Evolutionary conservation across 2,888 invertebrate species (phyloP).

Genomic region (Lasioglossum vierecki): DNA sequence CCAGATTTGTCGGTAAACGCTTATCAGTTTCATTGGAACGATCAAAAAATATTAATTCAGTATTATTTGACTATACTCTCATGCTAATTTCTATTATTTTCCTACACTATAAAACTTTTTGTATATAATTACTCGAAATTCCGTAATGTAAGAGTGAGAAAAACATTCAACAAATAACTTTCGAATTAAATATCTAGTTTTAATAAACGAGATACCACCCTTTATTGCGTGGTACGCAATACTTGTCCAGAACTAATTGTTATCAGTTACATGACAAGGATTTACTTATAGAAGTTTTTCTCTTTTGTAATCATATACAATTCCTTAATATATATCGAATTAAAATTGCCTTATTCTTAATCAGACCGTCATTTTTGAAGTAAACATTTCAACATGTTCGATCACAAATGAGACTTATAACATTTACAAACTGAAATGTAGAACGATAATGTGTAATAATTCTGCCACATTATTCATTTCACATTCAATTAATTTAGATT

Average conservation of each 20-base stretch:
- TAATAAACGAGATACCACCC: slow-evolving; percentile 11
- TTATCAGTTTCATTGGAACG: slow-evolving; percentile 48
- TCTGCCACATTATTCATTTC: not conserved
- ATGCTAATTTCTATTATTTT: slow-evolving; percentile 31
- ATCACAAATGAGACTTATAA: slow-evolving; percentile 48
- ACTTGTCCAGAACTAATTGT: slow-evolving; percentile 8
- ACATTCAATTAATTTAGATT: slow-evolving; percentile 25
- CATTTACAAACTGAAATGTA: slow-evolving; percentile 19
- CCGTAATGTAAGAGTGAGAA: slow-evolving; percentile 40
- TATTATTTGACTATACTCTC: slow-evolving; percentile 63
- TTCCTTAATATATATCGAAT: not conserved
- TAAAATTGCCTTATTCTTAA: slow-evolving; percentile 41
- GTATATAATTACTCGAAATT: slow-evolving; percentile 62
- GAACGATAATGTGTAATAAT: not conserved
- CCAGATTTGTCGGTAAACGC: slow-evolving; percentile 33
- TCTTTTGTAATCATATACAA: slow-evolving; percentile 29
- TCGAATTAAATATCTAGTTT: slow-evolving; percentile 43
- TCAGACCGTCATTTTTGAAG: slow-evolving; percentile 20
- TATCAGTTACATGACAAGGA: not conserved
- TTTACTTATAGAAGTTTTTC: slow-evolving; percentile 37
- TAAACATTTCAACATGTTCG: slow-evolving; percentile 11
- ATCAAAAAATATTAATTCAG: slow-evolving; percentile 52
- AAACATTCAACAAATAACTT: slow-evolving; percentile 59
- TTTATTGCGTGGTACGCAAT: not conserved
- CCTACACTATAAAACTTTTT: slow-evolving; percentile 51